These are phyloP conservation scores for Drosophila limbata DNA, from an alignment of 2,888 invertebrate genomes.

Conservation along the genomic window DNA sequence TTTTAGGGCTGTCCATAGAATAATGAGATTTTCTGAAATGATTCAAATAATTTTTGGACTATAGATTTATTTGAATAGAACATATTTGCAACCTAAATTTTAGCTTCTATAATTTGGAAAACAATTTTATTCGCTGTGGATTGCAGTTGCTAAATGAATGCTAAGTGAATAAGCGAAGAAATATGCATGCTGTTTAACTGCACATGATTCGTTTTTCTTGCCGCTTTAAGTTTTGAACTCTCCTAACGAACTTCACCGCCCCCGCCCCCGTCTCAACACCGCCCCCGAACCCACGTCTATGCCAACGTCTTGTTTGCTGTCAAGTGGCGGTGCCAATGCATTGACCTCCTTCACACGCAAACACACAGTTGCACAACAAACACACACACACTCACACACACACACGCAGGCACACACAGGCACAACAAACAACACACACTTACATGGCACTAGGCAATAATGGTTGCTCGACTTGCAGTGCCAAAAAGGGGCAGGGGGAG, in stretches of 20 bases:
- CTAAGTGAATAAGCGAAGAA: neutral
- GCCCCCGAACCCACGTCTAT: neutral
- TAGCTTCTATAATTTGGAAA: too few species aligned
- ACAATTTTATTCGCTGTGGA: neutral
- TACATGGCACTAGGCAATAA: constrained; percentile 70
- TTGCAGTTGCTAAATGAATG: neutral
- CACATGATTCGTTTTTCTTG: neutral
- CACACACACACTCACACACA: constrained; percentile 18
- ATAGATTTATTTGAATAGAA: too few species aligned
- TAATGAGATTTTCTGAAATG: too few species aligned
- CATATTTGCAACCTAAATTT: too few species aligned
- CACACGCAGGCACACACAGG: constrained; percentile 29
- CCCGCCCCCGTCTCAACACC: neutral
- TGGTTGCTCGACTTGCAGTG: constrained; percentile 54
- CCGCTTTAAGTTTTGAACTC: constrained; percentile 6
- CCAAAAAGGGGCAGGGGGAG: neutral
- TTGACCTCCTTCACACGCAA: constrained; percentile 71
- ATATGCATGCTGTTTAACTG: neutral
- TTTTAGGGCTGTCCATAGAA: too few species aligned
- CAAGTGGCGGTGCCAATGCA: constrained; percentile 68
- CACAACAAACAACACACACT: constrained; percentile 50
- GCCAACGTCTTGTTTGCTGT: constrained; percentile 44
- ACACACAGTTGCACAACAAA: constrained; percentile 26
- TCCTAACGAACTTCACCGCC: neutral
- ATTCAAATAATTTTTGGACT: too few species aligned